A percentile compares a stretch with the other conserved stretches of the same genome.
These are phyloP conservation scores for Nephrotoma appendiculata DNA, from an alignment of 2,888 invertebrate genomes.

Conservation along the genomic window DNA sequence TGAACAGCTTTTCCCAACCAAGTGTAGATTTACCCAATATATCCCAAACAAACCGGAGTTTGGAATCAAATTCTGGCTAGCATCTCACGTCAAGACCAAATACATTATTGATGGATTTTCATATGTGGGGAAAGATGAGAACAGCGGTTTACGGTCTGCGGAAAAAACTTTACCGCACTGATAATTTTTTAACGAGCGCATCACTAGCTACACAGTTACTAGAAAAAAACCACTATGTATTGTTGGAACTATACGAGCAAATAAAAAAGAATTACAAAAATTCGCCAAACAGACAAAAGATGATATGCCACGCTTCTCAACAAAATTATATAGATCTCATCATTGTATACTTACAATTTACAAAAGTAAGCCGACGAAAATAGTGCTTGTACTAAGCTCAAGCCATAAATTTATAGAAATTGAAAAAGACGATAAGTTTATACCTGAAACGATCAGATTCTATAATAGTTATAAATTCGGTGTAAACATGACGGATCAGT, in stretches of 20 bases:
- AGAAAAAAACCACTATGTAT: conserved; percentile 11
- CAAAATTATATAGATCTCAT: background rate
- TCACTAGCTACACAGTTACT: conserved; percentile 12
- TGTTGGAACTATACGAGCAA: conserved; percentile 16
- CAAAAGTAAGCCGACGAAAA: background rate
- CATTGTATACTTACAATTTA: background rate
- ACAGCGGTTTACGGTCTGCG: too few relatives aligned
- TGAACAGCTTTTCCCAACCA: too few relatives aligned
- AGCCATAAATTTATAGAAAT: background rate
- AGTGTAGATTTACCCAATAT: too few relatives aligned
- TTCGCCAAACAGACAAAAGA: conserved; percentile 5
- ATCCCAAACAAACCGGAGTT: too few relatives aligned
- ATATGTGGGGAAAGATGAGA: too few relatives aligned
- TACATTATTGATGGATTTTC: too few relatives aligned
- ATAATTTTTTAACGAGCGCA: conserved; percentile 5
- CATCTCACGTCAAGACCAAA: too few relatives aligned
- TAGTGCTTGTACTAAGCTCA: background rate
- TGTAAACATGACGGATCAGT: conserved; percentile 13
- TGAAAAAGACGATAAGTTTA: background rate
- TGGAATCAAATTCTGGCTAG: too few relatives aligned
- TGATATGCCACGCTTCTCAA: conserved; percentile 2
- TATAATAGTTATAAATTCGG: conserved; percentile 11
- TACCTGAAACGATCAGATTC: too few relatives aligned
- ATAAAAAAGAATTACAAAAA: conserved; percentile 2
- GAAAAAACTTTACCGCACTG: conserved; percentile 16